These are phyloP conservation scores for Dolichomitus sp. DNA, from an alignment of 2,888 invertebrate genomes.

Conservation along the genomic window DNA sequence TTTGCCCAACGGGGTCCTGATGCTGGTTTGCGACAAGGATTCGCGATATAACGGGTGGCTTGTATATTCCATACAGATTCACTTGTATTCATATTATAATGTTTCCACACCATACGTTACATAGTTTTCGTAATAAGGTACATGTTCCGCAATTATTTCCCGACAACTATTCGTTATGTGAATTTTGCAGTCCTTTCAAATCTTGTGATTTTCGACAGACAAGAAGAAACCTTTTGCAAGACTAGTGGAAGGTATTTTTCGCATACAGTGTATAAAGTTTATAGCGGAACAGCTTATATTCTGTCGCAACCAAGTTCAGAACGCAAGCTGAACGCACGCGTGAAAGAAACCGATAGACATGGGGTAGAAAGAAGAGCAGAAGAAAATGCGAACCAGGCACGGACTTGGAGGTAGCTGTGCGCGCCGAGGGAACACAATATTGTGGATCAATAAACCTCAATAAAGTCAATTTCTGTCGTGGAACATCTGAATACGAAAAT, in stretches of 20 bases:
- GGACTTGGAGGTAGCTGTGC: constrained; percentile 28
- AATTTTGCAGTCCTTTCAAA: neutral
- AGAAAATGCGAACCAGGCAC: constrained; percentile 17
- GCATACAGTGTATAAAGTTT: neutral
- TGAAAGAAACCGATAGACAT: constrained; percentile 9
- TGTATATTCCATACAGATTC: constrained; percentile 3
- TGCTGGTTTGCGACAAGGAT: constrained; percentile 50
- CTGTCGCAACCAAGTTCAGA: neutral
- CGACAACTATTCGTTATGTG: neutral
- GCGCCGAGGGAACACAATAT: constrained; percentile 80
- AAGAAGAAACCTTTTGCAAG: neutral
- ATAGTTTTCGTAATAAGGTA: neutral
- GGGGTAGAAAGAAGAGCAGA: constrained; percentile 16
- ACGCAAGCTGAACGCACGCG: constrained; percentile 1
- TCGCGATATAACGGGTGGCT: constrained; percentile 68
- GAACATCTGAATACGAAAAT: constrained; percentile 85
- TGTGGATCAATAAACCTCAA: constrained; percentile 86
- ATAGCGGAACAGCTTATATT: neutral
- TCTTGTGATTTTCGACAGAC: neutral
- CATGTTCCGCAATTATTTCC: neutral
- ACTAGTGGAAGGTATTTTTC: neutral
- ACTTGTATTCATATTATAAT: neutral
- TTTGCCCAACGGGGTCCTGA: constrained; percentile 65
- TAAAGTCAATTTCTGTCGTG: constrained; percentile 86
- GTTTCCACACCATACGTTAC: neutral